Percentiles rank a stretch among this genome's conserved stretches.
Conservation (phyloP, 2,888 invertebrate species). For the Lutraria lutraria region DNA sequence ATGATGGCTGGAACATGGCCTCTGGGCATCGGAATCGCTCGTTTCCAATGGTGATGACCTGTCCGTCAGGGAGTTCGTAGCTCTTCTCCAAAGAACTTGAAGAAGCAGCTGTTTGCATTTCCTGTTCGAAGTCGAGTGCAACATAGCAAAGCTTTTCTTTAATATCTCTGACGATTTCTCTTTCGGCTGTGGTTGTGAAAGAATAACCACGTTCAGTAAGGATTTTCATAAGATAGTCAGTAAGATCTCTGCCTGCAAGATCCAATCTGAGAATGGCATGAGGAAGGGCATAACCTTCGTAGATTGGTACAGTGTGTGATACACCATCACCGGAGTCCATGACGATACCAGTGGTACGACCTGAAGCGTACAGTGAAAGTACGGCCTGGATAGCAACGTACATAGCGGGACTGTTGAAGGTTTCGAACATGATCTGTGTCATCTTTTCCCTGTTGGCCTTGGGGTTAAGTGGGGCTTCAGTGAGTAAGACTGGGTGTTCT, state of each 20-base stretch:
- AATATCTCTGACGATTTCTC: constrained; percentile 76
- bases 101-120: constrained; percentile 95
- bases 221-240: constrained; percentile 82
- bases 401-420: constrained; percentile 88
- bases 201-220: constrained; percentile 81
- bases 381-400: constrained; percentile 90
- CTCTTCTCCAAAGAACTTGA: constrained; percentile 93
- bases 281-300: constrained; percentile 38
- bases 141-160: constrained; percentile 95
- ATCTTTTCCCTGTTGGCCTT: constrained; percentile 98
- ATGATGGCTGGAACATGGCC: constrained; percentile 83
- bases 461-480: constrained; percentile 93
- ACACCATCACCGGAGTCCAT: constrained; percentile 40
- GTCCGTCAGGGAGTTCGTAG: constrained; percentile 26
- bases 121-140: constrained; percentile 94
- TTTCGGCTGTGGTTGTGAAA: constrained; percentile 80
- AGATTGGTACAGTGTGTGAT: constrained; percentile 35
- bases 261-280: constrained; percentile 79
- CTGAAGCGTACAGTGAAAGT: constrained; percentile 96
- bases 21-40: constrained; percentile 77
- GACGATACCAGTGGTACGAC: constrained; percentile 84
- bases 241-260: constrained; percentile 88
- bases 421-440: constrained; percentile 88
- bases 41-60: constrained; percentile 31
- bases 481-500: constrained; percentile 96